Evolutionary conservation across 1,140 invertebrate genomes (phyloP).

Genomic region (Drosophila tropicalis): DNA sequence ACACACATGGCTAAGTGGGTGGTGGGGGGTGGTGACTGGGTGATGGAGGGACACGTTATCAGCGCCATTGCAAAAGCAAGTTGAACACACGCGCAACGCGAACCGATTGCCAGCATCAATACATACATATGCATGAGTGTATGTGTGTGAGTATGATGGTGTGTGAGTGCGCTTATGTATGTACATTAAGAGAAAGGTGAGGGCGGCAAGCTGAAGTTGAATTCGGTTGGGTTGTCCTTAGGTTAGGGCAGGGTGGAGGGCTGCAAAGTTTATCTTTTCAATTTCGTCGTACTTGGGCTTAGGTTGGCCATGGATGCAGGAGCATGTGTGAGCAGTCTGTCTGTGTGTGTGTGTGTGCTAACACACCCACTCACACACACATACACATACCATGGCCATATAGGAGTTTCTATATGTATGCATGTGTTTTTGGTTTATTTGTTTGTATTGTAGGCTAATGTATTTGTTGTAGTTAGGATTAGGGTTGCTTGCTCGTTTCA

Average conservation of each 20-base stretch:
- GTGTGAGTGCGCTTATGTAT: slow-evolving; percentile 21
- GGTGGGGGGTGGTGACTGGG: background rate
- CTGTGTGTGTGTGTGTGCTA: slow-evolving; percentile 21
- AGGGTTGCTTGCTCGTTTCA: slow-evolving; percentile 51
- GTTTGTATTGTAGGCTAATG: slow-evolving; percentile 46
- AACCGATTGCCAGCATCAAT: slow-evolving; percentile 76
- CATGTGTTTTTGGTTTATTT: slow-evolving; percentile 27
- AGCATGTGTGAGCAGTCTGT: slow-evolving; percentile 25
- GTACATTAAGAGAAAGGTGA: slow-evolving; percentile 15
- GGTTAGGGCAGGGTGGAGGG: slow-evolving; percentile 37
- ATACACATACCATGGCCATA: slow-evolving; percentile 10
- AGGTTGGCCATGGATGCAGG: slow-evolving; percentile 33
- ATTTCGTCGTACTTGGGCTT: slow-evolving; percentile 51
- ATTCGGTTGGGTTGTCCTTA: slow-evolving; percentile 26
- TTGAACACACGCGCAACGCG: slow-evolving; percentile 64
- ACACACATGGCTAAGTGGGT: background rate
- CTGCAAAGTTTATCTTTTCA: slow-evolving; percentile 79
- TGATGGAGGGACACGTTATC: slow-evolving; percentile 62
- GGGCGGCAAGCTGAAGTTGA: slow-evolving; percentile 16
- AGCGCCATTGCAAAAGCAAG: slow-evolving; percentile 69
- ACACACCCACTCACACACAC: too few relatives aligned
- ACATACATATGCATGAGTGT: slow-evolving; percentile 42
- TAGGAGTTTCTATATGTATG: background rate
- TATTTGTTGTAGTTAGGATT: slow-evolving; percentile 60
- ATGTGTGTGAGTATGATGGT: slow-evolving; percentile 9